These are phyloP conservation scores for Trissolcus japonicus DNA, from an alignment of 2,888 invertebrate genomes.

Conservation along the genomic window DNA sequence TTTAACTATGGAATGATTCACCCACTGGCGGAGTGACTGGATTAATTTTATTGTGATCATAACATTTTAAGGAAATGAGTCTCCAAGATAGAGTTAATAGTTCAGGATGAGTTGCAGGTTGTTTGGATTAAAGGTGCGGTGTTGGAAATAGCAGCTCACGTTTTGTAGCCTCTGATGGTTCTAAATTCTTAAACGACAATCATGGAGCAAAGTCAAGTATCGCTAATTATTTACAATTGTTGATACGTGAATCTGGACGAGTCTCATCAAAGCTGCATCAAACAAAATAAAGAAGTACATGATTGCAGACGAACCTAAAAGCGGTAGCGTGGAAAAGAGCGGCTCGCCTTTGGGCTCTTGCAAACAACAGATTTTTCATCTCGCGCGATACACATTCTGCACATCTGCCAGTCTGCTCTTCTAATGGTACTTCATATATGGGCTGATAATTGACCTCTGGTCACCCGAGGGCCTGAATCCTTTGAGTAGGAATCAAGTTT, in stretches of 20 bases:
- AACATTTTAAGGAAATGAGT: too few species aligned
- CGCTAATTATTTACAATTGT: background rate
- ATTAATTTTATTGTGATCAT: too few species aligned
- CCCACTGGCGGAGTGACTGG: too few species aligned
- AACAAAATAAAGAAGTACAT: background rate
- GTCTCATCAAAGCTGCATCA: background rate
- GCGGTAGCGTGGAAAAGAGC: conserved; percentile 34
- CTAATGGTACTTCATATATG: conserved; percentile 73
- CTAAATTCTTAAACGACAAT: too few species aligned
- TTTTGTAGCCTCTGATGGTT: too few species aligned
- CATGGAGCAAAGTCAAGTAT: too few species aligned
- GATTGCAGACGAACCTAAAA: conserved; percentile 15
- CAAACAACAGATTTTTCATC: conserved; percentile 62
- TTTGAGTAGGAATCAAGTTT: conserved; percentile 69
- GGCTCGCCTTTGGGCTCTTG: conserved; percentile 57
- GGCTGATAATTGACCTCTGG: conserved; percentile 71
- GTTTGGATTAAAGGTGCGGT: too few species aligned
- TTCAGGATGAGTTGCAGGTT: too few species aligned
- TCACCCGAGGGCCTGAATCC: conserved; percentile 63
- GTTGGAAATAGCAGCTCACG: too few species aligned
- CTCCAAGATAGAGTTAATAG: too few species aligned
- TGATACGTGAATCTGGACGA: too few species aligned
- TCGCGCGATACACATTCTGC: conserved; percentile 55
- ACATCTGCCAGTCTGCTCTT: conserved; percentile 74
- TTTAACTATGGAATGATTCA: too few species aligned